Base-by-base conservation (phyloP, 1,140 invertebrate genomes). In the Drosophila mauritiana region DNA sequence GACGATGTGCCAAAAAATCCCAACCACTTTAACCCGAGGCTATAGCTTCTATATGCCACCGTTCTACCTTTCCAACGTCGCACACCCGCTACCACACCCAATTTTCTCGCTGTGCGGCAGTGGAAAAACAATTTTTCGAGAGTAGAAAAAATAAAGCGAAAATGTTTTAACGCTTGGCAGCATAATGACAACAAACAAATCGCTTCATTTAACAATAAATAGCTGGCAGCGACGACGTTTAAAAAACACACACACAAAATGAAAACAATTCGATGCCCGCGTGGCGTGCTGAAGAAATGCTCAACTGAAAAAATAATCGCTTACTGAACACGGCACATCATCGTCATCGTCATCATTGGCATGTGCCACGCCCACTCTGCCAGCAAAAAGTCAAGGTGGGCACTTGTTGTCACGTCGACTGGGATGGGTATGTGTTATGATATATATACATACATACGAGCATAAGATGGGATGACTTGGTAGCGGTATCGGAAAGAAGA, bases 181-280 rank as follows among this genome's bases (percentile, higher is more conserved):
- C 80, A 78, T 80, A 89, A 84, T 82, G 85, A 80, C 84, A 89
- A 89, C 84, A 89, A 89, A 89, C 84, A 89, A 89, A 89, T 80
- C 84, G 85, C 84, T 89, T 89, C 84, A 89, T 89, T 89, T 89
- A 89, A 89, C 84, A 84, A 89, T 89, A 89, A 89, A 88, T 89
- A 88, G 84, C 84, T 89, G 84, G 42, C 68, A 83, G 84, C 80
- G 46, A 57, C 72, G 49, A 70, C 59, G 73, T 57, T 78, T 46
- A 77, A 78, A 80, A 65, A 78, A 65, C 78, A 68, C 70, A 79
- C 57, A 73, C 39, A 34, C 20, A 20, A 52, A 78, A 67, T 78
- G 49, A 82, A 82, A 86, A 88, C 83, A 82, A 86, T 88, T 81
- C 79, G 63, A 64, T 53, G 76, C 37, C 54, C 7, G 31, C 10